Evolutionary conservation across 2,888 invertebrate species (phyloP).

Genomic region (Ectemnius continuus): DNA sequence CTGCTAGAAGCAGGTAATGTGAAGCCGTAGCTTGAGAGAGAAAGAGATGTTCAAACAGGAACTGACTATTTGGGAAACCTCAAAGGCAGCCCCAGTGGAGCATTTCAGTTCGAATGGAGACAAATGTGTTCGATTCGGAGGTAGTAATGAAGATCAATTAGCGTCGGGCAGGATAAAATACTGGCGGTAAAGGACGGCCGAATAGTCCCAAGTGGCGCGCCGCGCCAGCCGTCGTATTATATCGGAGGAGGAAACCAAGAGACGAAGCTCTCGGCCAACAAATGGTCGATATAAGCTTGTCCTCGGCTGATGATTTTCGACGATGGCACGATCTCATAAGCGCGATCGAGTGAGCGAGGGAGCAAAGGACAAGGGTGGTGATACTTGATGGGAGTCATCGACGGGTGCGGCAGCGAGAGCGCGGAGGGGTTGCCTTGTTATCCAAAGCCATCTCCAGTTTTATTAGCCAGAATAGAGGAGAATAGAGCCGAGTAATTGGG

Average conservation of each 20-base stretch:
- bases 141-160: constrained; percentile 23
- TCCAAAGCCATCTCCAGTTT: constrained; percentile 48
- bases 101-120: background rate
- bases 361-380: constrained; percentile 7
- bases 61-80: background rate
- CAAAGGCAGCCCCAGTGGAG: background rate
- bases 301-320: constrained; percentile 20
- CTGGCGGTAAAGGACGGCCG: constrained; percentile 7
- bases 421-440: constrained; percentile 43
- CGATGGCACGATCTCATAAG: constrained; percentile 18
- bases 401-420: background rate
- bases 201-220: constrained; percentile 9
- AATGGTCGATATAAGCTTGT: constrained; percentile 25
- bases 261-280: background rate
- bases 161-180: background rate
- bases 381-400: constrained; percentile 35
- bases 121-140: constrained; percentile 14
- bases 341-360: background rate
- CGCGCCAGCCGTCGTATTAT: background rate
- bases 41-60: too few relatives aligned
- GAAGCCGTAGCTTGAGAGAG: too few relatives aligned
- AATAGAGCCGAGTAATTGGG: constrained; percentile 43
- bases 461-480: constrained; percentile 35
- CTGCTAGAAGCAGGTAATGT: background rate
- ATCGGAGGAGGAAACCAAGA: background rate